Base-by-base conservation (phyloP, 2,113 vertebrate genomes). In the Xenotilapia leptura region DNA sequence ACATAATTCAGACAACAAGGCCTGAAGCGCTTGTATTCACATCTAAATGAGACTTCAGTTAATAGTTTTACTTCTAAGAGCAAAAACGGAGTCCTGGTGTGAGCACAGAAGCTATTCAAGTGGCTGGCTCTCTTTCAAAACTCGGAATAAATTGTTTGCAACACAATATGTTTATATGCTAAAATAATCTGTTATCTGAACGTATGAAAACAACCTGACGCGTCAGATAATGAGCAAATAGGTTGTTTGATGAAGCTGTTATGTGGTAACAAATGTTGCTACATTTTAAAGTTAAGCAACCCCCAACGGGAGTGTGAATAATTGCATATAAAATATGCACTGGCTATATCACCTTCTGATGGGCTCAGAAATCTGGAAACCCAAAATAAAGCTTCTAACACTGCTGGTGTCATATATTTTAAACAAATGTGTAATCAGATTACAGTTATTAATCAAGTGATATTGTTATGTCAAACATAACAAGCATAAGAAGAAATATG, bases 1-100 rank as follows among this genome's bases (percentile, higher is more conserved):
- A 84, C 49, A 75, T 88, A 89, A 86, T 90, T 82, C 56, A 75
- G 75, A 92, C 60, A 88, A 83, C 33, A 73, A 90, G 12, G 40
- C 70, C 83, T 28, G 6, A 7, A 79, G 86, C 13, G 1, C 81
- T 55, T 49, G n/a, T 80, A 85, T 88, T 90, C 9, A 87, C 6
- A 31, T 55, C 4, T 80, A 62, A 90, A 80, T 58, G 54, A 47
- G 33, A 70, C 70, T 23, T 19, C 19, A 65, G 31, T 70, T 88
- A 88, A 86, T 83, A 83, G 70, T 81, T 87, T 60, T 51, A 80
- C 65, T 80, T 90, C 47, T 60, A 65, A 47, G 38, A 83, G 82
- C 73, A 82, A 54, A 82, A 55, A 7, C 28, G 14, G 5, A 89
- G 62, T 80, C n/a, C 15, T 28, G 33, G 47, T 54, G 54, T 42